phyloP scores from a whole-genome alignment of 2,888 invertebrate genomes.

The Camptogramma bilineatum region DNA sequence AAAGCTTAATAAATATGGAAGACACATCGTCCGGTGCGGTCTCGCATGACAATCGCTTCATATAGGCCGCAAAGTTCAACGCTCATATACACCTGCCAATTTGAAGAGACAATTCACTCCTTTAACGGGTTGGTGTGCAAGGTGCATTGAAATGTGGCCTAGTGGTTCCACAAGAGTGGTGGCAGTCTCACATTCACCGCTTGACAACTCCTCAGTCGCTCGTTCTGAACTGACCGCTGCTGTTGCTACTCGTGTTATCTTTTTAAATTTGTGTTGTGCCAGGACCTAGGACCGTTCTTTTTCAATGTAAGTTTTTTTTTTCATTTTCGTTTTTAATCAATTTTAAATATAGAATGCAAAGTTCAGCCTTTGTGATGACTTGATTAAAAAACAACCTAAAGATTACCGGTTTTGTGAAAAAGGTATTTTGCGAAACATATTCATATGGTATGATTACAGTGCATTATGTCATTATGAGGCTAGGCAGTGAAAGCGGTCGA shows the following conservation, averaged over 20 bases:
- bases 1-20: slow-evolving; percentile 62
- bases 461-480: slow-evolving; percentile 58
- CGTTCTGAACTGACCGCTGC: slow-evolving; percentile 45
- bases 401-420: slow-evolving; percentile 27
- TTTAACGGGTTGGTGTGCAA: slow-evolving; percentile 51
- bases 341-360: neutral
- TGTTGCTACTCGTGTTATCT: slow-evolving; percentile 33
- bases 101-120: slow-evolving; percentile 60
- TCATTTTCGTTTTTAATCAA: slow-evolving; percentile 6
- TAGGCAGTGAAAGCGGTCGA: slow-evolving; percentile 66
- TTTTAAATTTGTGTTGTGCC: slow-evolving; percentile 67
- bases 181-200: slow-evolving; percentile 78
- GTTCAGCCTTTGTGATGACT: slow-evolving; percentile 10
- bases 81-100: slow-evolving; percentile 73
- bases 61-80: slow-evolving; percentile 79
- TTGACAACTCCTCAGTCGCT: slow-evolving; percentile 71
- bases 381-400: slow-evolving; percentile 13
- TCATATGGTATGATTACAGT: slow-evolving; percentile 35
- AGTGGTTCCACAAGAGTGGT: slow-evolving; percentile 76
- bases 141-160: slow-evolving; percentile 59
- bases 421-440: slow-evolving; percentile 13
- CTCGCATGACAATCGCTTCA: slow-evolving; percentile 69
- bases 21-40: slow-evolving; percentile 55
- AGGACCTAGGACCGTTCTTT: slow-evolving; percentile 56
- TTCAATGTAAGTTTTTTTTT: slow-evolving; percentile 38